Evolutionary conservation across 2,113 vertebrate species (phyloP), one percentile per base, ranked within the genome.

Genomic region (Scalopus aquaticus): DNA sequence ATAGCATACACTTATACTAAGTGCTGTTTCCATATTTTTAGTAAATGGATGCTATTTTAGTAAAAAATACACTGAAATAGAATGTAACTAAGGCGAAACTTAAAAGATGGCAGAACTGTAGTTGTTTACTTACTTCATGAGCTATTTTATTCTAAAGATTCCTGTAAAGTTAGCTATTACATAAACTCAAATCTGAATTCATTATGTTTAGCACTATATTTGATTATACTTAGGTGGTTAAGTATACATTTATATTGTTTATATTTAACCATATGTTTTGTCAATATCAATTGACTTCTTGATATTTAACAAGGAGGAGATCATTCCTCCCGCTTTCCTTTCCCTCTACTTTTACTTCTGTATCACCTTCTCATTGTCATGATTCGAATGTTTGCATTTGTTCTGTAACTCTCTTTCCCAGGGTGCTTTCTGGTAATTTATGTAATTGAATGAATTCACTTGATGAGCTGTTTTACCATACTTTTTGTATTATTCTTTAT

Each of bases 401-500:
- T 73, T 44, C 46, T 42, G 16, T 30, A 78, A 42, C 15, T 58
- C 42, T 86, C 69, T 60, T 64, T 76, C 20, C 6, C 92, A 44
- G 64, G 86, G 72, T 51, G 32, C 5, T 44, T 89, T 83, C 69
- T 88, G 90, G 24, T 74, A 20, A 67, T 15, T 60, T 72, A 39
- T 85, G 37, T 78, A 90, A 79, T 79, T 83, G 20, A 70, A 90
- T 58, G 83, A 35, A 83, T 58, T 62, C 30, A 77, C 39, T 93
- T 72, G 78, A n/a, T 76, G 83, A 62, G 30, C 28, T 92, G 15
- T 74, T 92, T 95, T 26, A 9, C 28, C 19, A 30, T 10, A 35
- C 4, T 24, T 67, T 93, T 88, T 65, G 44, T 85, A 44, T 76
- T 78, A 44, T 35, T 49, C 72, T 91, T 67, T 77, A 69, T 65